Evolutionary conservation across 2,797 vertebrate species (phyloP), one percentile per base, ranked within the genome.

Genomic region (Pitangus sulphuratus): DNA sequence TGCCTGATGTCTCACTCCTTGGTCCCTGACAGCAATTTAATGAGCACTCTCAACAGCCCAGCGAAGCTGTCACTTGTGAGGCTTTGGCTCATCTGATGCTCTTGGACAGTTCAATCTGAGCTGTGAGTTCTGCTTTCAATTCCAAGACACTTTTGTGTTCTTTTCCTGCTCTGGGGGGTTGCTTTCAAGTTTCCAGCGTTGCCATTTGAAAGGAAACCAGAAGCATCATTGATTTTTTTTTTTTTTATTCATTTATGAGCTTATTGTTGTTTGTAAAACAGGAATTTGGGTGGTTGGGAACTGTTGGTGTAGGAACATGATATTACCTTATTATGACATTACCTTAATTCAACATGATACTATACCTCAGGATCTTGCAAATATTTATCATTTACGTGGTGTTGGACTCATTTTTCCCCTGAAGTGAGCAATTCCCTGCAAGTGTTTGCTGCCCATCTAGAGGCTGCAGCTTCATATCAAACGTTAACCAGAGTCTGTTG

Each of bases 241-340:
- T 48, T 35, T 33, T 40, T 31, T 18, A 5, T 56, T 51, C 9
- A 56, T 47, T 54, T 12, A 19, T 1, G 8, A 39, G 18, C 2
- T 10, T 10, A 2, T 11, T 66, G 21, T 31, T 33, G 8, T 20
- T 82, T 78, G 76, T 40, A 0, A 70, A 44, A 9, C 2, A 0
- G 0, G 21, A 25, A 5, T 62, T 58, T 15, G 6, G 68, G 7
- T 5, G 4, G 24, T 3, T 54, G n/a, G 30, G 30, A 60, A 2
- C 16, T 30, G n/a, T 28, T 11, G 3, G n/a, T n/a, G 2, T 1
- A 2, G 30, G 56, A 31, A 0, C 3, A 1, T 4, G 26, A 25
- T 13, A 3, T 15, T 64, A 9, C 84, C 48, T 28, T 17, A 30
- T 30, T 51, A 51, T 51, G 15, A 4, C 9, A 51, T 51, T 30